Conservation (phyloP, 1,140 invertebrate species). For the Zaprionus lachaisei region DNA sequence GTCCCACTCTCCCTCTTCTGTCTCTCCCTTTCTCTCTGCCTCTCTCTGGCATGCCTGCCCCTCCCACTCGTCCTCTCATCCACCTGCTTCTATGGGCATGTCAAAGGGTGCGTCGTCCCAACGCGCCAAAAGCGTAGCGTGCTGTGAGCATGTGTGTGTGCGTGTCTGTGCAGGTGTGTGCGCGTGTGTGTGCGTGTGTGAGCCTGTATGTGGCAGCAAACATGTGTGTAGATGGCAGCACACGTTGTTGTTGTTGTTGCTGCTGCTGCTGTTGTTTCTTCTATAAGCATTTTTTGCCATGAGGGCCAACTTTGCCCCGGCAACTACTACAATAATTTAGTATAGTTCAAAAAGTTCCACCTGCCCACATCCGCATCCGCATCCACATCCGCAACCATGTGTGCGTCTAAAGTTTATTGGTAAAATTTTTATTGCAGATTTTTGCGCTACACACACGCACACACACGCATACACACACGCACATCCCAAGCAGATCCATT, state of each 20-base stretch:
- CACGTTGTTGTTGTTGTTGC: conserved; percentile 5
- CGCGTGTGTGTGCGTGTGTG: too few relatives aligned
- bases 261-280: not conserved
- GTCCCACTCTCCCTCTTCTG: not conserved
- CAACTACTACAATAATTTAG: conserved; percentile 83
- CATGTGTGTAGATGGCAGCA: conserved; percentile 27
- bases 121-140: conserved; percentile 22
- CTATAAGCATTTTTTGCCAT: conserved; percentile 11
- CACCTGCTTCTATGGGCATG: conserved; percentile 33
- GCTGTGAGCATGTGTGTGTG: conserved; percentile 22
- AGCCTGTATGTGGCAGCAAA: conserved; percentile 6
- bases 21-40: not conserved
- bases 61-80: not conserved
- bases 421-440: conserved; percentile 83
- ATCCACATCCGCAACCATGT: conserved; percentile 39
- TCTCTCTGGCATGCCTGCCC: not conserved
- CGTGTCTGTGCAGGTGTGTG: conserved; percentile 19
- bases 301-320: conserved; percentile 62
- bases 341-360: conserved; percentile 82
- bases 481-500: conserved; percentile 27
- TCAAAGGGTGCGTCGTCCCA: conserved; percentile 62
- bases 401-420: conserved; percentile 79
- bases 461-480: not conserved
- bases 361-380: conserved; percentile 51
- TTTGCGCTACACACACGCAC: conserved; percentile 55